Evolutionary conservation across 1,140 invertebrate genomes (phyloP), one percentile per base, ranked within the genome.

Genomic region (Diploscapter pachys): DNA sequence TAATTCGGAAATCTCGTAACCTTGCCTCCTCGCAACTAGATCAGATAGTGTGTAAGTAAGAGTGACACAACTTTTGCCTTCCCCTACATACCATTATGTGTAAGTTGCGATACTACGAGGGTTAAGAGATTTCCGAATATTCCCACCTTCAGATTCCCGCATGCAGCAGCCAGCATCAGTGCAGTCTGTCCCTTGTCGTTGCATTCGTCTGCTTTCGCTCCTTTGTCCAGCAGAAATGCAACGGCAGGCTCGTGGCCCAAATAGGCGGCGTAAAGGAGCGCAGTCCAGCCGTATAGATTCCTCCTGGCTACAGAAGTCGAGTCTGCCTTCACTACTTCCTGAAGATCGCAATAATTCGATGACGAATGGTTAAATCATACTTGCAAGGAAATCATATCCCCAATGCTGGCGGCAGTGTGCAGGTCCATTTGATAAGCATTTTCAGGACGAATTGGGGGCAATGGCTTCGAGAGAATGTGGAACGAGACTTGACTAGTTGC

Each of bases 221-320:
- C 86, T 31, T 84, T 82, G 62, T 87, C 83, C 56, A 89, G 75
- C 54, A 89, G 74, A 8, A 87, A 71, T 72, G 82, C 85, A 5
- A 87, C 87, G 52, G 88, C 85, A 63, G 84, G 85, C 49, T 87
- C 85, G 81, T 89, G 87, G 9, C 88, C 88, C 70, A 87, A 87
- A 75, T 87, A 88, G 72, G 87, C 85, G 2, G 88, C 89, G 83
- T 89, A 89, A 88, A 89, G 88, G 49, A 89, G 80, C 0, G 88
- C 86, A 4, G 88, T 89, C 88, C 88, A 89, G 4, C 87, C 87
- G 51, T 85, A 83, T 63, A 72, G 78, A 75, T 88, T 88, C 57
- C 64, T 57, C 62, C 52, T 31, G 57, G 79, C 75, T 53, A 80
- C 71, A 51, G 76, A 50, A 76, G 48, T 11, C 13, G 70, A 11